Conservation (phyloP, 2,797 vertebrate species). For the Kryptolebias ocellatus region DNA sequence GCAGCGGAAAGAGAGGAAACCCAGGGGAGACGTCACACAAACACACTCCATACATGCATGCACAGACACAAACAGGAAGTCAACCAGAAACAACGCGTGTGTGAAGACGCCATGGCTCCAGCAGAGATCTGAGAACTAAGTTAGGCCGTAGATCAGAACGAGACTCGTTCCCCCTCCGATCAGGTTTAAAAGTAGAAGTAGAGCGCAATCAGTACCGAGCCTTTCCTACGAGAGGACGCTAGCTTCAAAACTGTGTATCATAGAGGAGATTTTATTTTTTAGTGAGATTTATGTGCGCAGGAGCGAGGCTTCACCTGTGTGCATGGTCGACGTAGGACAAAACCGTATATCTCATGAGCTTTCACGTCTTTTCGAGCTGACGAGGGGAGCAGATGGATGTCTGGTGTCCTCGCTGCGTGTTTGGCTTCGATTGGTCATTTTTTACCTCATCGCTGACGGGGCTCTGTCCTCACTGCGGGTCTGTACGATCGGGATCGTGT, state of each 20-base stretch:
- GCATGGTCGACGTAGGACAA: constrained; percentile 4
- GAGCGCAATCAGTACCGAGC: constrained; percentile 30
- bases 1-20: constrained; percentile 43
- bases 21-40: constrained; percentile 55
- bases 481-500: constrained; percentile 52
- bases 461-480: constrained; percentile 64
- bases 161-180: constrained; percentile 30
- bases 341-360: constrained; percentile 24
- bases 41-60: constrained; percentile 40
- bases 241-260: constrained; percentile 10
- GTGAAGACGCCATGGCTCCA: constrained; percentile 33
- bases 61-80: constrained; percentile 32
- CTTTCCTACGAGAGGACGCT: constrained; percentile 29
- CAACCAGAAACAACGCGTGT: constrained; percentile 35
- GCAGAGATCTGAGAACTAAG: constrained; percentile 31
- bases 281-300: constrained; percentile 30
- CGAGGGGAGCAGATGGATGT: constrained; percentile 1
- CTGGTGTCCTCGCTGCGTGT: constrained; percentile 22
- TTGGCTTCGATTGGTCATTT: constrained; percentile 50
- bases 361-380: constrained; percentile 24
- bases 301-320: constrained; percentile 20
- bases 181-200: constrained; percentile 26
- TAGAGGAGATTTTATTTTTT: constrained; percentile 9
- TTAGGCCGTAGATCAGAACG: constrained; percentile 8
- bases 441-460: constrained; percentile 73